Conservation (phyloP, 1,140 invertebrate species). For the Solenopsis fugax region DNA sequence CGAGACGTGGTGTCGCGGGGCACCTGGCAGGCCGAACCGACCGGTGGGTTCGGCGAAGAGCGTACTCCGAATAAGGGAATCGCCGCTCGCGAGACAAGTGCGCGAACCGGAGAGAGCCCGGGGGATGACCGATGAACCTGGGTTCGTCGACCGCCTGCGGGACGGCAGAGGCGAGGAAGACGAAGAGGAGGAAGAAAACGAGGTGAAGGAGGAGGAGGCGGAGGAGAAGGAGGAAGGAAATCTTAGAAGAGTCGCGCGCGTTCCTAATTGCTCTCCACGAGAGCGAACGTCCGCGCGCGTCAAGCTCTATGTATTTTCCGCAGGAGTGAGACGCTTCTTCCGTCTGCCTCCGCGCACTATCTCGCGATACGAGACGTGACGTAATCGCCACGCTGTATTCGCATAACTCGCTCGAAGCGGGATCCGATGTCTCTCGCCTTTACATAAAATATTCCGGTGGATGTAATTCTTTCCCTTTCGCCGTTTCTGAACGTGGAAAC, state of each 20-base stretch:
- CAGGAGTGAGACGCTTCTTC: constrained; percentile 4
- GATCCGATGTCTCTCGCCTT: not conserved
- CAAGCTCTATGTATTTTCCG: constrained; percentile 40
- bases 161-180: not conserved
- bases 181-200: not conserved
- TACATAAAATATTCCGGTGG: not conserved
- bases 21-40: constrained; percentile 35
- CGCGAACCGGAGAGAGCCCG: constrained; percentile 76
- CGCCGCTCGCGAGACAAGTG: constrained; percentile 81
- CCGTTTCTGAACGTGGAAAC: not conserved
- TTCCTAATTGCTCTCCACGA: constrained; percentile 58
- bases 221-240: constrained; percentile 31
- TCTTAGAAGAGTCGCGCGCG: constrained; percentile 53
- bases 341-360: not conserved
- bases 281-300: constrained; percentile 17
- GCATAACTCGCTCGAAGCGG: constrained; percentile 1
- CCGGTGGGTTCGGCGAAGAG: constrained; percentile 60
- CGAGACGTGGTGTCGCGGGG: not conserved
- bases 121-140: constrained; percentile 81
- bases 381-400: not conserved
- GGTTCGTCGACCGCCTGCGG: constrained; percentile 77
- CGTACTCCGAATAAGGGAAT: constrained; percentile 83
- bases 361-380: not conserved
- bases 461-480: not conserved
- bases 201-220: not conserved